A percentile compares a stretch with the other conserved stretches of the same genome.
Evolutionary conservation across 2,113 vertebrate genomes (phyloP).

Genomic region (Piprites chloris): DNA sequence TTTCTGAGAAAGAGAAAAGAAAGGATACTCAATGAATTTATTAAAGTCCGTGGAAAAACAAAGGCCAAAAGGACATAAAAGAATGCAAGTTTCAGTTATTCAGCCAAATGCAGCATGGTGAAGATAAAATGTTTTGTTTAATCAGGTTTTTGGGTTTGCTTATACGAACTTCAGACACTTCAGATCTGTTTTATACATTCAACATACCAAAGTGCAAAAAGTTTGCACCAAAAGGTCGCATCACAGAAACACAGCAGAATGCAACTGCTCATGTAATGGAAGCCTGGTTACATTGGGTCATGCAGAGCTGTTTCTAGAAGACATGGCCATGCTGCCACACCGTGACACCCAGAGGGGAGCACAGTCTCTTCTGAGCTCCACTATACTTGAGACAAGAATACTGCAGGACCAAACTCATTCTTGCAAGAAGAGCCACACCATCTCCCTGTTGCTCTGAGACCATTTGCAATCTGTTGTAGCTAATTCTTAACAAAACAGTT

Average conservation of each 20-base stretch:
- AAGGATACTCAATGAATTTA: neutral
- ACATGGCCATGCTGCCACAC: neutral
- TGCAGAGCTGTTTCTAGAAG: neutral
- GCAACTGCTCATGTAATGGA: neutral
- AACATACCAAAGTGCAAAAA: neutral
- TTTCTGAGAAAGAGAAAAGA: neutral
- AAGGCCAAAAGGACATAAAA: neutral
- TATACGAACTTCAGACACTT: conserved; percentile 8
- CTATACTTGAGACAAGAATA: neutral
- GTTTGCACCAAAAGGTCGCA: neutral
- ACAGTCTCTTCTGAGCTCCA: too few species aligned
- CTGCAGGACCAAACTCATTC: neutral
- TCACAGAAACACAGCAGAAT: neutral
- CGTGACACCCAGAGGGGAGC: fast-evolving
- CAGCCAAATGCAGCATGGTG: neutral
- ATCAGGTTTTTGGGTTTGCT: neutral
- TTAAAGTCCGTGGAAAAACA: neutral
- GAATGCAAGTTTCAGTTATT: neutral
- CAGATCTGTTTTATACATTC: neutral
- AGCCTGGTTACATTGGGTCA: neutral
- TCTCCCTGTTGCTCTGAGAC: neutral
- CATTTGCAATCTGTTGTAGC: neutral
- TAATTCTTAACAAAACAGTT: neutral
- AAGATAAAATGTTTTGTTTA: conserved; percentile 15
- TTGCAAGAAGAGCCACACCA: neutral